These are phyloP conservation scores for Nomada lathburiana DNA, from an alignment of 2,888 invertebrate genomes.

Conservation along the genomic window DNA sequence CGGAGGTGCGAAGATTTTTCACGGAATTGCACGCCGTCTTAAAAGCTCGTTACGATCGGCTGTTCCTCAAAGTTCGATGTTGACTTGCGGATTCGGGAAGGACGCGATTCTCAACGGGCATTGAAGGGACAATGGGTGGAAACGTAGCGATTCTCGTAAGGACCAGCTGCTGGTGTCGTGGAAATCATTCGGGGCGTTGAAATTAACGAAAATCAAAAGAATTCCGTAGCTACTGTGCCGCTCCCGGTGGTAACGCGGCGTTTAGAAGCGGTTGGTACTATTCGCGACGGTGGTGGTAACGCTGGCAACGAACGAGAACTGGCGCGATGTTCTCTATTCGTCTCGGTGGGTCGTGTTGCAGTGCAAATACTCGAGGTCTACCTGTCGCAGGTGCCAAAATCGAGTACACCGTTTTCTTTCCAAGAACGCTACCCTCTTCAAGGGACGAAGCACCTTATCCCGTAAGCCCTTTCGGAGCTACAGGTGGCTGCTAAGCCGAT, in stretches of 20 bases:
- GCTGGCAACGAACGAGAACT: background rate
- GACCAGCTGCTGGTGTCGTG: background rate
- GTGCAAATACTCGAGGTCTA: constrained; percentile 49
- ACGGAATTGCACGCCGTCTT: constrained; percentile 76
- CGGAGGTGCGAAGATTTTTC: constrained; percentile 80
- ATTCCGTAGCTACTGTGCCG: background rate
- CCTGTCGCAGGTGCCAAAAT: constrained; percentile 66
- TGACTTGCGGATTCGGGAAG: constrained; percentile 57
- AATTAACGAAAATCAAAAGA: background rate
- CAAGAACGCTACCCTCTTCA: constrained; percentile 50
- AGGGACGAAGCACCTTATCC: constrained; percentile 51
- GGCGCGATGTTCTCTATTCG: background rate
- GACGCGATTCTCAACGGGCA: constrained; percentile 43
- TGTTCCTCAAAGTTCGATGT: constrained; percentile 56
- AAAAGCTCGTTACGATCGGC: constrained; percentile 66
- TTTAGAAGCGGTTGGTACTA: background rate
- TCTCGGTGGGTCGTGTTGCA: constrained; percentile 38
- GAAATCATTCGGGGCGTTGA: constrained; percentile 8
- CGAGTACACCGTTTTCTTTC: constrained; percentile 47
- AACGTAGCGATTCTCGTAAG: background rate
- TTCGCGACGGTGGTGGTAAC: background rate
- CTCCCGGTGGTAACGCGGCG: background rate
- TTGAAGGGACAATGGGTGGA: constrained; percentile 29
- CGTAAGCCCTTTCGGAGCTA: constrained; percentile 61
- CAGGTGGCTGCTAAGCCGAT: constrained; percentile 80